A percentile compares a stretch with the other conserved stretches of the same genome.
Evolutionary conservation across 2,113 vertebrate species (phyloP).

Genomic region (Aplodontia rufa): DNA sequence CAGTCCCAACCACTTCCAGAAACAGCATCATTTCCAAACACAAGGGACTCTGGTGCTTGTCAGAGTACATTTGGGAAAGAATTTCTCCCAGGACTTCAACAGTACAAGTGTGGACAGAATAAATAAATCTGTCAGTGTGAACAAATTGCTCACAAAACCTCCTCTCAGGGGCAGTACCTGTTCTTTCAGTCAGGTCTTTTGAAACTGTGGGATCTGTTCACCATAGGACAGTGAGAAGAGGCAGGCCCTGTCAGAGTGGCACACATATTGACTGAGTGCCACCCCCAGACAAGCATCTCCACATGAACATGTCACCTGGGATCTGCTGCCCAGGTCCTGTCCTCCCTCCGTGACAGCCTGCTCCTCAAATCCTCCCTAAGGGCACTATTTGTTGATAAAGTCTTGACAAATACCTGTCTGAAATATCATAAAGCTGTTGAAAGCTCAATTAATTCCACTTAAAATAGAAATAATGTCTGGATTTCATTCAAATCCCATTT

Average conservation of each 20-base stretch:
- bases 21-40: not conserved
- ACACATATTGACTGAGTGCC: not conserved
- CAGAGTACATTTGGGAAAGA: constrained; percentile 45
- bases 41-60: not conserved
- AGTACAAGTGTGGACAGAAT: constrained; percentile 35
- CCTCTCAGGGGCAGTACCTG: not conserved
- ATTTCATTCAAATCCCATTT: constrained; percentile 70
- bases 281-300: not conserved
- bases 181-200: not conserved
- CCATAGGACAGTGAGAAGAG: not conserved
- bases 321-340: not conserved
- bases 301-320: not conserved
- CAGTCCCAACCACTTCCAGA: not conserved
- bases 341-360: not conserved
- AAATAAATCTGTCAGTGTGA: constrained; percentile 63
- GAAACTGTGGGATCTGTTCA: not conserved
- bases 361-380: constrained; percentile 33
- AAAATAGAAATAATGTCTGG: constrained; percentile 62
- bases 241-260: not conserved
- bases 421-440: constrained; percentile 35
- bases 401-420: not conserved
- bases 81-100: constrained; percentile 57
- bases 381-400: constrained; percentile 33
- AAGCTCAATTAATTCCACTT: constrained; percentile 72
- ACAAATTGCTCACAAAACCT: constrained; percentile 38